Conservation (phyloP, 2,888 invertebrate genomes). For the Drosophila trichaetosa region DNA sequence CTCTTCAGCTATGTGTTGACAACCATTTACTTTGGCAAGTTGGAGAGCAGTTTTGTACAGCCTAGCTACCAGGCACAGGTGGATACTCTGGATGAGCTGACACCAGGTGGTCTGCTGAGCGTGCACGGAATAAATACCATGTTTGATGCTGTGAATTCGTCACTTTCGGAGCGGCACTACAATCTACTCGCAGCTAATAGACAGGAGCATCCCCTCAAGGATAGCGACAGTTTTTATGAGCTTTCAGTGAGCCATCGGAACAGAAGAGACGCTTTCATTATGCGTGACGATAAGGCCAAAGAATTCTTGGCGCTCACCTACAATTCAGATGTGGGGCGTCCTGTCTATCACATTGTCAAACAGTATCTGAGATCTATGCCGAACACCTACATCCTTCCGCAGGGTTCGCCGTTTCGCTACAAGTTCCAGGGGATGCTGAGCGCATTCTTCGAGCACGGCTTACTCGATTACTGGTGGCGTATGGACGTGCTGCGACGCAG, state of each 20-base stretch:
- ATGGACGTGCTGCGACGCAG: slow-evolving; percentile 47
- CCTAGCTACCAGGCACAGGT: slow-evolving; percentile 78
- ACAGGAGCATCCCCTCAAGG: slow-evolving; percentile 48
- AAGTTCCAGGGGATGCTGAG: slow-evolving; percentile 73
- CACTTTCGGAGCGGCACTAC: slow-evolving; percentile 52
- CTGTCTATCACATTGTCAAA: slow-evolving; percentile 80
- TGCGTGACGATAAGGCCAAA: slow-evolving; percentile 75
- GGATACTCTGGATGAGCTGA: slow-evolving; percentile 67
- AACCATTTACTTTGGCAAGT: slow-evolving; percentile 80
- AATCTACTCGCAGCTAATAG: slow-evolving; percentile 34
- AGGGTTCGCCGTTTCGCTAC: slow-evolving; percentile 76
- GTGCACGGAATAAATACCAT: slow-evolving; percentile 64
- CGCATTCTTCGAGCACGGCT: slow-evolving; percentile 75
- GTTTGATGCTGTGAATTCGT: slow-evolving; percentile 46
- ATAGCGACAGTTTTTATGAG: slow-evolving; percentile 41
- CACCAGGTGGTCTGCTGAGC: slow-evolving; percentile 39
- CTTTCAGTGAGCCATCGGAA: slow-evolving; percentile 25
- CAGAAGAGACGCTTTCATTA: slow-evolving; percentile 57
- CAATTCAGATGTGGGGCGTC: slow-evolving; percentile 66
- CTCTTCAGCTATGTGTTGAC: slow-evolving; percentile 81
- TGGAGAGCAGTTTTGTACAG: slow-evolving; percentile 82
- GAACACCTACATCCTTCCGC: slow-evolving; percentile 71
- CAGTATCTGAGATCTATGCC: slow-evolving; percentile 78
- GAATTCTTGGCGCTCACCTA: slow-evolving; percentile 77
- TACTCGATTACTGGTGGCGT: slow-evolving; percentile 79